Base-by-base conservation (phyloP, 1,140 invertebrate species). In the Trichonephila clavipes region DNA sequence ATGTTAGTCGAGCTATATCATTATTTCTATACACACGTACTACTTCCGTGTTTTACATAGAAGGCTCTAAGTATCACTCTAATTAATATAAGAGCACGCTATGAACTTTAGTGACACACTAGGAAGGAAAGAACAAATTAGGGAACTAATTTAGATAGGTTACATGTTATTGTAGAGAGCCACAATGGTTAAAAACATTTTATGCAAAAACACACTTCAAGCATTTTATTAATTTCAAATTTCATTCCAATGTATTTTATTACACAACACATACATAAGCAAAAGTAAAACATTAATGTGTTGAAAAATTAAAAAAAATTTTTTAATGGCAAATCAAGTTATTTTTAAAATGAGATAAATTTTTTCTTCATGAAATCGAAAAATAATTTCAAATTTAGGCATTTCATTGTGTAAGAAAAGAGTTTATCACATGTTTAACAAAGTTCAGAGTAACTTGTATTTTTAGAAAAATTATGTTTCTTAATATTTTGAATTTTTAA, bases 1-100 rank as follows among this genome's bases (percentile, higher is more conserved):
- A 34, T 85, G 83, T 85, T 85, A 85, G 83, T 8, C 7, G 81
- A 40, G 28, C 83, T 85, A 85, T 85, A 61, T 85, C n/a, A 59
- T 28, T 24, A 14, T 61, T 77, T 59, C 83, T 85, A 85, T 59
- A 85, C 83, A 59, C 19, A 85, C 8, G 16, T 1, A 28, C 28
- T 34, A 24, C n/a, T 28, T 81, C 28, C 44, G 28, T 34, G 83
- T 61, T 59, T 61, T 85, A 85, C 44, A 85, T 85, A 12, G 72
- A 85, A 85, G 44, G n/a, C 58, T 85, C 83, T 85, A 85, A 58
- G 19, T 28, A 18, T 81, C 12, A 81, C 28, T 81, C 72, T 34
- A 81, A 81, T 81, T 59, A 85, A 28, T 85, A 24, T 19, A 61
- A 24, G 83, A 61, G 44, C 24, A 28, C 21, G 24, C 83, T 85